Evolutionary conservation across 2,888 invertebrate species (phyloP), one percentile per base, ranked within the genome.

Genomic region (Cantharis flavilabris): DNA sequence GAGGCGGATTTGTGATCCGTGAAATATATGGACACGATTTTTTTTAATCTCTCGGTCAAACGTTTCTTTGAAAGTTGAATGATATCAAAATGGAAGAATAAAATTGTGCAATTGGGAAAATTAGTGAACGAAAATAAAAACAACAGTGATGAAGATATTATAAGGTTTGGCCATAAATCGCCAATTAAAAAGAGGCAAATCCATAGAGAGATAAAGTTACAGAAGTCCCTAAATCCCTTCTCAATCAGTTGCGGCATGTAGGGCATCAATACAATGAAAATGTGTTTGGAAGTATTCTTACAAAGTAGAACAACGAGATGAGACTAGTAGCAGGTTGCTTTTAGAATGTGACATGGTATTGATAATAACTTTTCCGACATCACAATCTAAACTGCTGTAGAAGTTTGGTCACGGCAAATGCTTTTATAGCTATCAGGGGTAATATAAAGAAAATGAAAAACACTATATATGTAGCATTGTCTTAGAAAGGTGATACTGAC

Each of bases 371-470:
- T 84, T 82, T 81, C 80, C 73, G 83, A 81, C 85, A 86, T 88
- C 88, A 88, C 88, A 87, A 88, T 88, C 88, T 88, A 87, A 88
- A 86, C 87, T 85, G 83, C 86, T 86, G 85, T 83, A 86, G 87
- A 92, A 92, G 91, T 93, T 93, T 92, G 94, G 94, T 94, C 94
- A 94, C 93, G 94, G 92, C 93, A 94, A 94, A 94, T 94, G 94
- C 93, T 91, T 94, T 94, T 94, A 94, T 93, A 94, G 93, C 92
- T 92, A 92, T 91, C 94, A 91, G 89, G 94, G 94, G 94, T 93
- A 92, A 93, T 93, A 94, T 94, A 94, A 94, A 94, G 94, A 94
- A 94, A 94, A 94, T 94, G 94, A 94, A 94, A 94, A 93, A 94
- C 93, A 92, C 80, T 80, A 83, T 82, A 87, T 85, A 86, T 87